These are phyloP conservation scores for Epistrophe grossulariae DNA, from an alignment of 2,888 invertebrate species.

Conservation along the genomic window DNA sequence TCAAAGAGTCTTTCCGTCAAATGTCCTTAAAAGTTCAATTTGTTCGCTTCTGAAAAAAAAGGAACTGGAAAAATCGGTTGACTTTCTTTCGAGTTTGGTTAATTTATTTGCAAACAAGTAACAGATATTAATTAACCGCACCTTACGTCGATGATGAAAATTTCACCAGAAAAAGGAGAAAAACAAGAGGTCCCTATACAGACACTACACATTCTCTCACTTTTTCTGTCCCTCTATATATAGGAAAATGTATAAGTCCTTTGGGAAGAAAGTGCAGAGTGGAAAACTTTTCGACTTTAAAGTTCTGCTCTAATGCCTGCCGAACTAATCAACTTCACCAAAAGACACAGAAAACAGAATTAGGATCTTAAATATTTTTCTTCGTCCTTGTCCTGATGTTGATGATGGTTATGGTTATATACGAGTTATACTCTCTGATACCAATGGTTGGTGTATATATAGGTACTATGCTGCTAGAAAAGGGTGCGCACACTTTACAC, in stretches of 20 bases:
- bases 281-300: conserved; percentile 74
- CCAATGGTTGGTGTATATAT: background rate
- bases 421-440: conserved; percentile 7
- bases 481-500: conserved; percentile 42
- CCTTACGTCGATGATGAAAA: conserved; percentile 53
- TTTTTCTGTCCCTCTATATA: too few relatives aligned
- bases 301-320: conserved; percentile 76
- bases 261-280: conserved; percentile 53
- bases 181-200: background rate
- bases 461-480: background rate
- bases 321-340: conserved; percentile 73
- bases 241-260: background rate
- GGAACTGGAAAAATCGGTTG: conserved; percentile 33
- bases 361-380: conserved; percentile 66
- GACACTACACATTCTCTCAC: background rate
- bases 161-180: conserved; percentile 21
- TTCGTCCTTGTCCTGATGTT: conserved; percentile 24
- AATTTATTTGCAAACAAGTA: conserved; percentile 75
- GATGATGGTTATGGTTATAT: background rate
- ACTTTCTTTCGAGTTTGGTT: conserved; percentile 37
- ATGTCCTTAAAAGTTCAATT: conserved; percentile 52
- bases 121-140: conserved; percentile 75
- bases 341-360: conserved; percentile 54
- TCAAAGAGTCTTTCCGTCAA: background rate
- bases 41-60: background rate